Evolutionary conservation across 2,888 invertebrate genomes (phyloP), one percentile per base, ranked within the genome.

Genomic region (Harpalus rufipes): DNA sequence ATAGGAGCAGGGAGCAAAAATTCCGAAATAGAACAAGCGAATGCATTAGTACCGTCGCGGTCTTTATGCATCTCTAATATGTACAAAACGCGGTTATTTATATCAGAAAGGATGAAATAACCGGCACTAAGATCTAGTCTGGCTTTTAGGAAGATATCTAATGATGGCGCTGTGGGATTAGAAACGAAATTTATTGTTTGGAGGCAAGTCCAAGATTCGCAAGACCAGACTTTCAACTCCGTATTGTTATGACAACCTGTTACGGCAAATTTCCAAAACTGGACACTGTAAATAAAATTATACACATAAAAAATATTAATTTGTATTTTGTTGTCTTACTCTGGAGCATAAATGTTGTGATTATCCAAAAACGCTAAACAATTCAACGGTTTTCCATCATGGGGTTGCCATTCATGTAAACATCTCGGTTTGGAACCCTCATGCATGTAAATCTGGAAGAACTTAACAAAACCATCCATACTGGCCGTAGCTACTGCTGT

Each of bases 191-290:
- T 93, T 56, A 97, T 94, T 0, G 95, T 97, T 90, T 98, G 99
- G n/a, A 98, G 92, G 89, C 98, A 98, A 74, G 94, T 93, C 99
- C 99, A 99, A 0, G 96, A 94, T 89, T 98, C 97, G 91, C 98
- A 99, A 7, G 97, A 97, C 98, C 98, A 99, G 72, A 96, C 92
- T 91, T 98, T 98, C 81, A 99, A 92, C 88, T 97, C 96, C 0
- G 96, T 95, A 91, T 98, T 98, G 90, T 96, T 94, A 86, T 96
- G 95, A 0, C 97, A 96, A 0, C 97, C 97, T 0, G 99, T 98
- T 61, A 99, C 94, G 0, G 97, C 98, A 91, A 96, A 98, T 91
- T 98, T 98, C 99, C 99, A 99, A 91, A 98, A 98, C 89, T 96
- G 95, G 12, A 93, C 93, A 87, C 94, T 94, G 18, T 7, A 65